Base-by-base conservation (phyloP, 2,888 invertebrate genomes). In the Tinea trinotella region DNA sequence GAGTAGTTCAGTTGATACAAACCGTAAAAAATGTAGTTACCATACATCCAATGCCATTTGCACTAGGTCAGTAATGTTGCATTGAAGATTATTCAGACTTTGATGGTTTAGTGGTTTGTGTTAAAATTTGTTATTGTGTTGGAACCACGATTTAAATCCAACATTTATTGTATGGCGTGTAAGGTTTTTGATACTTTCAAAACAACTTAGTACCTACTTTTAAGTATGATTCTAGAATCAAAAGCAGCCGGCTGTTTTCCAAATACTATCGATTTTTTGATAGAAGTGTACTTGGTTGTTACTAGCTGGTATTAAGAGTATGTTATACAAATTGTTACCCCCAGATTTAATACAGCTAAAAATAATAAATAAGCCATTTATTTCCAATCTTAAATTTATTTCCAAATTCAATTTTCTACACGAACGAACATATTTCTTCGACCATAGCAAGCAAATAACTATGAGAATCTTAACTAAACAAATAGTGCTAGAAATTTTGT, bases 41-140 rank as follows among this genome's bases (percentile, higher is more conserved):
- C n/a, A n/a, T n/a, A 22, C 3, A 22, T 22, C 7, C 22, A 22
- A 7, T 4, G 30, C n/a, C 2, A 30, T 30, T 12, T 40, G n/a
- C 15, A 12, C 2, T 13, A 40, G 40, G 40, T 40, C 40, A 13
- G 40, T 46, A 46, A 19, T 46, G n/a, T 46, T 46, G 17, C 46
- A 17, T 46, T 46, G 46, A 46, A 17, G 40, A 46, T 2, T 46
- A 6, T 46, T 15, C 17, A 46, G 19, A 36, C 12, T 17, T 19
- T 12, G 18, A 5, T 44, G 19, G 46, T 46, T 46, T 46, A 46
- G 46, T 19, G 19, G 46, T 46, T 46, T 17, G 15, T 44, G 44
- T 4, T 44, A 17, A 44, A 44, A 44, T 17, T 7, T 15, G 44
- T 44, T 15, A 46, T 46, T 46, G 46, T 46, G 46, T 46, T 18